Percentiles rank a stretch among this genome's conserved stretches.
phyloP scores from a whole-genome alignment of 2,888 invertebrate species.

The Cerastoderma edule region DNA sequence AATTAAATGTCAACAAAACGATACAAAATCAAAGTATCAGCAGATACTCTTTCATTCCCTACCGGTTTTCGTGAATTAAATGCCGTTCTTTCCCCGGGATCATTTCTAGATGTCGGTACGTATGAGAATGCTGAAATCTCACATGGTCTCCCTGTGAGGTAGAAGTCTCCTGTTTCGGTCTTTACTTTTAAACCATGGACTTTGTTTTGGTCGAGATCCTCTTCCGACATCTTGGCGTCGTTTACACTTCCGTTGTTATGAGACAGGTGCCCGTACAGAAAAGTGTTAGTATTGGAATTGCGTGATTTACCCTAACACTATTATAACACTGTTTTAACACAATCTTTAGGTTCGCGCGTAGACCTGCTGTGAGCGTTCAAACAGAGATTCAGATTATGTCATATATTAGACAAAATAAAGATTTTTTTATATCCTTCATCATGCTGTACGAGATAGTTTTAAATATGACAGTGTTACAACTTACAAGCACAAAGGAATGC shows the following conservation, averaged over 20 bases:
- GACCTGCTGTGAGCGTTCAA: too few species aligned
- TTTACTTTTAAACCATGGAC: conserved; percentile 68
- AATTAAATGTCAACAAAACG: not conserved
- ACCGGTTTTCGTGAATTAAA: conserved; percentile 76
- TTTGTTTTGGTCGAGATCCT: conserved; percentile 59
- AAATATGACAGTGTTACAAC: too few species aligned
- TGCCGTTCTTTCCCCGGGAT: conserved; percentile 77
- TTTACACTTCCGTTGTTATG: conserved; percentile 66
- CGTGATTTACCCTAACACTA: too few species aligned
- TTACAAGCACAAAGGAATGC: too few species aligned
- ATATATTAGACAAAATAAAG: too few species aligned
- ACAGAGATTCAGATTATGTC: too few species aligned
- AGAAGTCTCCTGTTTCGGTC: conserved; percentile 78
- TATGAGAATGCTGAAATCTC: conserved; percentile 82
- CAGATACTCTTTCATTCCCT: conserved; percentile 3
- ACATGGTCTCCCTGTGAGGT: conserved; percentile 81
- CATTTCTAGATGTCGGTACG: conserved; percentile 76
- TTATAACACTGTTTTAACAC: too few species aligned
- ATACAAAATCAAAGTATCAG: conserved; percentile 2
- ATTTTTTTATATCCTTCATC: too few species aligned
- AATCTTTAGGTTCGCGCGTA: too few species aligned
- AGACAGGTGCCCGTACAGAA: conserved; percentile 55
- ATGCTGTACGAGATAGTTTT: too few species aligned
- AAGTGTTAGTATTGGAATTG: not conserved
- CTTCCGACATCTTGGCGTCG: conserved; percentile 48